Conservation (phyloP, 2,888 invertebrate genomes). For the Cryptocheilus praepositus region DNA sequence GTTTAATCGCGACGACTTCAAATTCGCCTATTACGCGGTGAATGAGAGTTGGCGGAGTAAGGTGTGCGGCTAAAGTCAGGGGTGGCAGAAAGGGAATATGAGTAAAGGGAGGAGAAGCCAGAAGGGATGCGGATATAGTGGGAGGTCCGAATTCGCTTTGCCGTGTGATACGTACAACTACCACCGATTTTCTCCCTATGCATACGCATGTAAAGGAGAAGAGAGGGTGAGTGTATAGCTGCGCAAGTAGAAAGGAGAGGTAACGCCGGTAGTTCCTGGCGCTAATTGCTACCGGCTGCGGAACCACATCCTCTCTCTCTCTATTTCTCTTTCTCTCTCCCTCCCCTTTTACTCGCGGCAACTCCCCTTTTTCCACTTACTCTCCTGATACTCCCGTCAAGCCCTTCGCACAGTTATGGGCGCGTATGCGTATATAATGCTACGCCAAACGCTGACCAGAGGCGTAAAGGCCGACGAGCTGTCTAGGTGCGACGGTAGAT, state of each 20-base stretch:
- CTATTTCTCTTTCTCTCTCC: too few species aligned
- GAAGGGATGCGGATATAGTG: conserved; percentile 16
- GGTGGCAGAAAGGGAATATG: neutral
- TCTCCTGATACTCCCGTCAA: conserved; percentile 15
- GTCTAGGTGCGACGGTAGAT: conserved; percentile 28
- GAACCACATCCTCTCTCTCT: conserved; percentile 15
- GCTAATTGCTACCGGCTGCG: conserved; percentile 51
- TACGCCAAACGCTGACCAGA: conserved; percentile 20
- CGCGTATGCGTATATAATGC: conserved; percentile 36
- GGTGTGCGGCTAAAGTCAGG: neutral
- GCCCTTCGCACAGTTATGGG: conserved; percentile 18
- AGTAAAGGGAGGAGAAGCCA: neutral
- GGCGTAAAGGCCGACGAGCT: conserved; percentile 34
- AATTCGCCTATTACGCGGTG: conserved; percentile 12
- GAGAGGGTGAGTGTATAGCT: neutral
- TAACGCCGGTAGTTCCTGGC: conserved; percentile 25
- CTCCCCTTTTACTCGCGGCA: too few species aligned
- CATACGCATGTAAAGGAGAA: conserved; percentile 45
- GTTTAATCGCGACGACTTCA: conserved; percentile 2
- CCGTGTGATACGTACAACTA: conserved; percentile 21
- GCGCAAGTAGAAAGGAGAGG: too few species aligned
- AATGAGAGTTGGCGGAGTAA: neutral
- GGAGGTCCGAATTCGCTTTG: conserved; percentile 35
- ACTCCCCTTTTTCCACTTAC: neutral
- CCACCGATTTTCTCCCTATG: conserved; percentile 41